Evolutionary conservation across 2,797 vertebrate genomes (phyloP).

Genomic region (Enteromius mattozi): DNA sequence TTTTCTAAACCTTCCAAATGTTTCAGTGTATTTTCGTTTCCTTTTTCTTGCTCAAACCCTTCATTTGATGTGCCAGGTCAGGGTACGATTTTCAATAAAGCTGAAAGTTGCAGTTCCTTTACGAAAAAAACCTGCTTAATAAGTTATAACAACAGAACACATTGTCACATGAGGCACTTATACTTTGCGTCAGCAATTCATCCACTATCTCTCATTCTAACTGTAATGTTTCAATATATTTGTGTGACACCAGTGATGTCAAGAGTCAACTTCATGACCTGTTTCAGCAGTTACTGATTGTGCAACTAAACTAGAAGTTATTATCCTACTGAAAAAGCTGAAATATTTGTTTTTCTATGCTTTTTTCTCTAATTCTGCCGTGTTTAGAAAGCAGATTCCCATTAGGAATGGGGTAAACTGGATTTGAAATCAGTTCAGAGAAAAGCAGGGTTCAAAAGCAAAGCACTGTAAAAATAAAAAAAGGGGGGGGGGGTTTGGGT

Average conservation of each 20-base stretch:
- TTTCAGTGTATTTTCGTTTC: background rate
- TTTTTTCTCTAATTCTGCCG: background rate
- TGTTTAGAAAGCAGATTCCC: background rate
- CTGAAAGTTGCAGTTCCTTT: background rate
- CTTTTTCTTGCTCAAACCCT: background rate
- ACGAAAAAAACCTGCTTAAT: background rate
- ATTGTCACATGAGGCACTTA: conserved; percentile 13
- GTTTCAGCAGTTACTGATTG: background rate
- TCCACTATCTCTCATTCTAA: background rate
- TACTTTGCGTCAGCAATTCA: conserved; percentile 3
- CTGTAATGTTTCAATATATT: background rate
- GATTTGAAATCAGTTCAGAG: background rate
- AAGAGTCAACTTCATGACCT: background rate
- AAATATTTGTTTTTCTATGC: background rate
- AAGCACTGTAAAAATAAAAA: background rate
- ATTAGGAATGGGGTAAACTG: background rate
- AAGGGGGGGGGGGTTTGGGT: background rate
- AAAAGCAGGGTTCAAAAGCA: background rate
- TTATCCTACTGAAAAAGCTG: background rate
- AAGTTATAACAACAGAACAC: background rate
- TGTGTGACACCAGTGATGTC: conserved; percentile 4
- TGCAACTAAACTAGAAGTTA: conserved; percentile 10
- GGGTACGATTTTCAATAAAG: background rate
- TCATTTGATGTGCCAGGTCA: background rate
- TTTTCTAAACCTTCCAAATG: background rate